A percentile compares a stretch with the other conserved stretches of the same genome.
Conservation (phyloP, 2,797 vertebrate species). For the Halcyon leucocephala region DNA sequence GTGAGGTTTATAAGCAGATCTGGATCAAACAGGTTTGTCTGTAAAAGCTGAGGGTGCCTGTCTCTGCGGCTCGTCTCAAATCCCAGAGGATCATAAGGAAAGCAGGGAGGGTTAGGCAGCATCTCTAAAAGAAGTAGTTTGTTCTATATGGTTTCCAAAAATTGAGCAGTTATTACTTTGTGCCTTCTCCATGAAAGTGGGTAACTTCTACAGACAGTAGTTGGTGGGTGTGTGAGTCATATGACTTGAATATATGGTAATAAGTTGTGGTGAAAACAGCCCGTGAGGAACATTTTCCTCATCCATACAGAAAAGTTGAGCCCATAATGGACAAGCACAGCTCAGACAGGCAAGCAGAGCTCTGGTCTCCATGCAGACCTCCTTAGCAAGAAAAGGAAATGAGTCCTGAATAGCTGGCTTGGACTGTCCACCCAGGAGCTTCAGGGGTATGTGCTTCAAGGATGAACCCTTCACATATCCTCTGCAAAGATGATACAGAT, state of each 20-base stretch:
- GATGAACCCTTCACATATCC: background rate
- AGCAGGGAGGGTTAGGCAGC: background rate
- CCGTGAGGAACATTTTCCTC: background rate
- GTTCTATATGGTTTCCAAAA: background rate
- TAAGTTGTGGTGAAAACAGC: background rate
- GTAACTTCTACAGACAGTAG: background rate
- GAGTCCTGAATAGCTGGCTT: background rate
- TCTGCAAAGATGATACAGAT: background rate
- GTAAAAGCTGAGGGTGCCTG: background rate
- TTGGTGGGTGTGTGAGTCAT: background rate
- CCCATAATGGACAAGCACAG: background rate
- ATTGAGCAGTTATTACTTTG: background rate
- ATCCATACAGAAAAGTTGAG: background rate
- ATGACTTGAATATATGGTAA: background rate
- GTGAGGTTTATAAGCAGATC: background rate
- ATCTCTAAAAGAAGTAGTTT: background rate
- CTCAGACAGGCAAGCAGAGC: background rate
- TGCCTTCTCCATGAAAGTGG: background rate
- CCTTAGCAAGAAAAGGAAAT: background rate
- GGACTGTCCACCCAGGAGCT: background rate
- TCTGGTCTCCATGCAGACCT: background rate
- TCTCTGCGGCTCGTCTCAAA: background rate
- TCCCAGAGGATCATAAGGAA: background rate
- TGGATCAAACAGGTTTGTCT: constrained; percentile 29
- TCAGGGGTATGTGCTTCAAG: background rate